phyloP scores from a whole-genome alignment of 1,140 invertebrate species.

The Pogonomyrmex californicus region DNA sequence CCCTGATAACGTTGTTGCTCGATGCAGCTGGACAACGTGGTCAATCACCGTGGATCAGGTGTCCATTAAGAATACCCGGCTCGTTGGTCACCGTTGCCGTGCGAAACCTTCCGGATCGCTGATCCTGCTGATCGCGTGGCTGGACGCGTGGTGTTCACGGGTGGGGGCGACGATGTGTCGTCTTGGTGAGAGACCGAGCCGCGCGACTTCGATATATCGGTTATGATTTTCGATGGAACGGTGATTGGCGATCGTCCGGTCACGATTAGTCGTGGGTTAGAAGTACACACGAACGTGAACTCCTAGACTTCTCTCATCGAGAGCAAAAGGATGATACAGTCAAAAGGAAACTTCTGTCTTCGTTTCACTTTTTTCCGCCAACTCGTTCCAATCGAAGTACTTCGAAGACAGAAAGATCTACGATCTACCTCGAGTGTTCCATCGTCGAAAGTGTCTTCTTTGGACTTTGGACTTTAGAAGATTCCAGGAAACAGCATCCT shows the following conservation, averaged over 20 bases:
- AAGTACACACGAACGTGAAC: background rate
- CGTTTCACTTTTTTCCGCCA: conserved; percentile 10
- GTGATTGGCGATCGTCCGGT: conserved; percentile 39
- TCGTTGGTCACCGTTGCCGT: conserved; percentile 76
- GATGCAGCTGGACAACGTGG: conserved; percentile 62
- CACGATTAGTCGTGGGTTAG: background rate
- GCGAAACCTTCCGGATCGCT: conserved; percentile 79
- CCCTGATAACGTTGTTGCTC: conserved; percentile 42
- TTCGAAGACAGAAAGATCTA: background rate
- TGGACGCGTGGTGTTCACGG: conserved; percentile 71
- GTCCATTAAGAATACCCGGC: conserved; percentile 74
- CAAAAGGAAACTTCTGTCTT: background rate
- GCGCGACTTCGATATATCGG: conserved; percentile 50
- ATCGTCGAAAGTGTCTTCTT: background rate
- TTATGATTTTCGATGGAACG: conserved; percentile 43
- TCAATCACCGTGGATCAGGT: conserved; percentile 75
- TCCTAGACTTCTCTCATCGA: background rate
- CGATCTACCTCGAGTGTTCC: conserved; percentile 4
- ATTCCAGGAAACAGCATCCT: conserved; percentile 11
- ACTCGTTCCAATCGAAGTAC: background rate
- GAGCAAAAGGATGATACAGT: background rate
- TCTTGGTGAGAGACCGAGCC: conserved; percentile 57
- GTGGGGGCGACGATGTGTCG: conserved; percentile 69
- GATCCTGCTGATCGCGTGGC: conserved; percentile 75
- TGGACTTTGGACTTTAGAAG: background rate